Conservation (phyloP, 1,140 invertebrate species). For the Zeugodacus cucurbitae region DNA sequence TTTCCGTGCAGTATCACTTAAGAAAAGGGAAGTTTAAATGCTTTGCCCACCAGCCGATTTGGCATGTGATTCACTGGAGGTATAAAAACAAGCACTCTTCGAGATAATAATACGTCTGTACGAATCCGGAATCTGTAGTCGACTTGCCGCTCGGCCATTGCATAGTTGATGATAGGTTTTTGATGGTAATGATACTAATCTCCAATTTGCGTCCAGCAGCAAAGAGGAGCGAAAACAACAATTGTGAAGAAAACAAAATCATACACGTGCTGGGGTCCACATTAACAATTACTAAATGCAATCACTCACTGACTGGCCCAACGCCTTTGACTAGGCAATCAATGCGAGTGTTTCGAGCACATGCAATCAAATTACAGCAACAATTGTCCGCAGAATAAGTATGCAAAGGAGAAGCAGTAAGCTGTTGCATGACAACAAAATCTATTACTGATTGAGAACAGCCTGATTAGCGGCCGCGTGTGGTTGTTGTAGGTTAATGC, state of each 20-base stretch:
- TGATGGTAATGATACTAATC: background rate
- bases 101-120: too few species aligned
- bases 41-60: too few species aligned
- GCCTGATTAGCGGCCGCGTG: background rate
- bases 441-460: background rate
- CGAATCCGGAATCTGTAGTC: background rate
- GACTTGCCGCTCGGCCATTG: background rate
- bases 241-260: background rate
- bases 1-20: too few species aligned
- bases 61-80: too few species aligned
- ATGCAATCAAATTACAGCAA: background rate
- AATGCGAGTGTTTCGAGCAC: background rate
- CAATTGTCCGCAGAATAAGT: background rate
- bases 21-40: too few species aligned
- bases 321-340: constrained; percentile 3
- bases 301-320: background rate
- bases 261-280: background rate
- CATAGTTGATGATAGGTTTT: background rate
- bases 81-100: too few species aligned
- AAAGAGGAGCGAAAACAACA: background rate
- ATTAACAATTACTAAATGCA: background rate
- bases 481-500: background rate
- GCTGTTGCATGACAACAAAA: background rate
- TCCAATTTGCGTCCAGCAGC: background rate
- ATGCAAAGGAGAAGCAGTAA: background rate